Evolutionary conservation across 2,113 vertebrate genomes (phyloP), one percentile per base, ranked within the genome.

Genomic region (Epinephelus lanceolatus): DNA sequence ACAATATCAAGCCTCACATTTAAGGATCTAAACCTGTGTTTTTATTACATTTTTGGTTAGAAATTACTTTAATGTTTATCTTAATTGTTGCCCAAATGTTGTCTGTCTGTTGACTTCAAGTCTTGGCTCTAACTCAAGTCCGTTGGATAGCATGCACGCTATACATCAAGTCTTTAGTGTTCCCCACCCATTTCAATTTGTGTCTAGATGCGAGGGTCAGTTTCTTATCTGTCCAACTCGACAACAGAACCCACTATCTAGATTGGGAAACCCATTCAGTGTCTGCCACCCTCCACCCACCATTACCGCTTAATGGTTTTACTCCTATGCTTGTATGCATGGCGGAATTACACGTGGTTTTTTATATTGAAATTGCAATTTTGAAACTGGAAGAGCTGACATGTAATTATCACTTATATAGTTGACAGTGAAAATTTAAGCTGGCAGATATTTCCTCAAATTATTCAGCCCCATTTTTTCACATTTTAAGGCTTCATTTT

Each of bases 201-300:
- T 49, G 49, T n/a, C 55, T 5, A 47, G 4, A 59, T 21, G 2
- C 27, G 27, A 27, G 27, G 27, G 17, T 56, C 42, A 1, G 7
- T 15, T 17, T 68, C 40, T 72, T 73, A 74, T 74, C 66, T 77
- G 10, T n/a, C 25, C 6, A 33, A 55, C 25, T 45, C 14, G 51
- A 10, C 55, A 47, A 27, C 19, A 71, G 65, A 11, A 67, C 25
- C 5, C 56, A 25, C 55, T 42, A 11, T 73, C 17, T n/a, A 40
- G 0, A 23, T 62, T 12, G 19, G 23, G 27, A 65, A 59, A 77
- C 17, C 18, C 21, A n/a, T 23, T 55, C 11, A 25, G 15, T 4
- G 3, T 68, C 30, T 59, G 25, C 21, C 23, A 13, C 5, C 1
- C 17, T 10, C 3, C 18, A 42, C 19, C 30, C 27, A 55, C 13